Percentiles rank a stretch among this genome's conserved stretches.
phyloP scores from a whole-genome alignment of 2,888 invertebrate genomes.

The Ophion ellenae region DNA sequence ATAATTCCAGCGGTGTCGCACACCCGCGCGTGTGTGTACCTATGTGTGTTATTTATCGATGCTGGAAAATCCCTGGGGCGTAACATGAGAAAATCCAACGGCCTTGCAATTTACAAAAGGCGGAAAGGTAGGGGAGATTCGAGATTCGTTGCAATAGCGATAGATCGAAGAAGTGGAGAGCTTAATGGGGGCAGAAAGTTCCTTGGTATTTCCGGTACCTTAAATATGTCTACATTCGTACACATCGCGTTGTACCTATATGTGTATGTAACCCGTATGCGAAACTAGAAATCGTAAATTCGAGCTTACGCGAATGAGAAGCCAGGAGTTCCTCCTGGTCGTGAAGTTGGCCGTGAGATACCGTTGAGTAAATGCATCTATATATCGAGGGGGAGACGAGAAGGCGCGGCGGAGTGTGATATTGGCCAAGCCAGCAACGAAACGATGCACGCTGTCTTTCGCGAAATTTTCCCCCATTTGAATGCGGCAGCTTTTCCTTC shows the following conservation, averaged over 20 bases:
- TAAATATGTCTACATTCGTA: conserved; percentile 13
- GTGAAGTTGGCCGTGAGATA: conserved; percentile 44
- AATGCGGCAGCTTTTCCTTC: conserved; percentile 21
- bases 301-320: conserved; percentile 56
- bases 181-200: conserved; percentile 56
- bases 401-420: conserved; percentile 24
- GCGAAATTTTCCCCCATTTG: conserved; percentile 33
- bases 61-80: conserved; percentile 47
- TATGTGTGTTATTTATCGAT: conserved; percentile 52
- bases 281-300: conserved; percentile 65
- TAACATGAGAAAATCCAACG: conserved; percentile 43
- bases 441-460: conserved; percentile 36
- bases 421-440: conserved; percentile 50
- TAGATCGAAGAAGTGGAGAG: conserved; percentile 63
- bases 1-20: conserved; percentile 26
- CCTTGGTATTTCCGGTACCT: conserved; percentile 44
- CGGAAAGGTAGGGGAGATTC: conserved; percentile 33
- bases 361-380: conserved; percentile 12
- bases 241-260: conserved; percentile 8
- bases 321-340: conserved; percentile 29
- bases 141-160: conserved; percentile 60
- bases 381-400: conserved; percentile 13
- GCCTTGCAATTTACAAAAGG: conserved; percentile 28
- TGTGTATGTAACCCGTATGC: conserved; percentile 44
- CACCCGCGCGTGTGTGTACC: not conserved